Evolutionary conservation across 1,140 invertebrate genomes (phyloP).

Genomic region (Araneus ventricosus): DNA sequence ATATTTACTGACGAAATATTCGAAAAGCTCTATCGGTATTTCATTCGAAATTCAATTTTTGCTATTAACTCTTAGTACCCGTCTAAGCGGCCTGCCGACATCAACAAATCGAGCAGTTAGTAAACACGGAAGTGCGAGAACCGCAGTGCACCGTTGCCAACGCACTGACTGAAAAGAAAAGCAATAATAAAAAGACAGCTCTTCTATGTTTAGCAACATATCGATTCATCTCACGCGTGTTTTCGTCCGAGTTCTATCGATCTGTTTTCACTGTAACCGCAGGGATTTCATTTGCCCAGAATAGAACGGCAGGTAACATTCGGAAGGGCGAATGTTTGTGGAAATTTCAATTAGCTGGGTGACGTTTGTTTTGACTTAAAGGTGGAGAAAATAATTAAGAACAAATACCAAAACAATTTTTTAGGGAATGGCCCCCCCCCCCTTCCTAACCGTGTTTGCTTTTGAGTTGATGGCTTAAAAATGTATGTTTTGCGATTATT

Average conservation of each 20-base stretch:
- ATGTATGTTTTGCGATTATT: too few relatives aligned
- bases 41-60: too few relatives aligned
- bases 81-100: neutral
- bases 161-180: neutral
- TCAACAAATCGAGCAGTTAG: neutral
- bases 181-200: neutral
- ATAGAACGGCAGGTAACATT: neutral
- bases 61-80: too few relatives aligned
- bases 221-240: conserved; percentile 22
- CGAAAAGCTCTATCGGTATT: too few relatives aligned
- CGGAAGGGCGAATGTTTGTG: neutral
- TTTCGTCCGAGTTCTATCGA: conserved; percentile 41
- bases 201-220: conserved; percentile 47
- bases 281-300: conserved; percentile 20
- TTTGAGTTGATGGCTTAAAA: too few relatives aligned
- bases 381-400: too few relatives aligned
- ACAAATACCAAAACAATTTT: too few relatives aligned
- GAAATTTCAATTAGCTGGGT: neutral
- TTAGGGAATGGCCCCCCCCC: too few relatives aligned
- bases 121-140: conserved; percentile 31
- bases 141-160: neutral
- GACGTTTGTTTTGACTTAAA: too few relatives aligned
- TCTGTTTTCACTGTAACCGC: neutral
- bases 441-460: too few relatives aligned
- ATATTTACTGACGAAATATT: too few relatives aligned